phyloP scores from a whole-genome alignment of 2,888 invertebrate genomes.

The Hyles lineata region DNA sequence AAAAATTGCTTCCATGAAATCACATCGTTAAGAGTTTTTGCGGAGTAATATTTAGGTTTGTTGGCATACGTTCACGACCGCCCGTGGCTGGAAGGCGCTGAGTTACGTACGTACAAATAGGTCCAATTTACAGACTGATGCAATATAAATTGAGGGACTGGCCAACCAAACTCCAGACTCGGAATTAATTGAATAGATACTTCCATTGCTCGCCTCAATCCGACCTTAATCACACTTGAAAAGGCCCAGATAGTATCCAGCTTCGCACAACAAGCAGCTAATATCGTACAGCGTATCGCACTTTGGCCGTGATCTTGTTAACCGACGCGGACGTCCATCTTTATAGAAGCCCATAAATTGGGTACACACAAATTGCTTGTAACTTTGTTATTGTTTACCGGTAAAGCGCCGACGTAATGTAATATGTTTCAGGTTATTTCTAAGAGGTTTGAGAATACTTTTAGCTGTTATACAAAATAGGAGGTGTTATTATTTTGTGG shows the following conservation, averaged over 20 bases:
- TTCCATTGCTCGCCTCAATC: conserved; percentile 77
- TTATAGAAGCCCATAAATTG: conserved; percentile 34
- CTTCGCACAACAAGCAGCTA: conserved; percentile 66
- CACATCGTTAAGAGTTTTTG: conserved; percentile 40
- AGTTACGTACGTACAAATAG: conserved; percentile 65
- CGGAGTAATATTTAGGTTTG: conserved; percentile 63
- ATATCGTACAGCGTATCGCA: conserved; percentile 76
- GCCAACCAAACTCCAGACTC: conserved; percentile 66
- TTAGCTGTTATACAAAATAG: background rate
- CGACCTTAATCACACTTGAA: conserved; percentile 80
- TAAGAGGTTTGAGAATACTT: background rate
- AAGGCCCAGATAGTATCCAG: conserved; percentile 69
- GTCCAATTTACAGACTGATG: conserved; percentile 70
- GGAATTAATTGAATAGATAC: conserved; percentile 83
- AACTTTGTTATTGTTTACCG: conserved; percentile 20
- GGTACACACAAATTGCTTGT: conserved; percentile 18
- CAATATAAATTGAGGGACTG: conserved; percentile 73
- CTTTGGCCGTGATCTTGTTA: conserved; percentile 69
- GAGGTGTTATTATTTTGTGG: background rate
- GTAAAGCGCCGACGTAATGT: background rate
- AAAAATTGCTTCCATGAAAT: conserved; percentile 19
- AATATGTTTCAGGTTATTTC: background rate
- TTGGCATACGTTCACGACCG: conserved; percentile 58
- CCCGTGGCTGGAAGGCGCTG: conserved; percentile 51
- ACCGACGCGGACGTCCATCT: conserved; percentile 44